Percentiles rank a stretch among this genome's conserved stretches.
Evolutionary conservation across 2,797 vertebrate genomes (phyloP).

Genomic region (Adelosebastes latens): DNA sequence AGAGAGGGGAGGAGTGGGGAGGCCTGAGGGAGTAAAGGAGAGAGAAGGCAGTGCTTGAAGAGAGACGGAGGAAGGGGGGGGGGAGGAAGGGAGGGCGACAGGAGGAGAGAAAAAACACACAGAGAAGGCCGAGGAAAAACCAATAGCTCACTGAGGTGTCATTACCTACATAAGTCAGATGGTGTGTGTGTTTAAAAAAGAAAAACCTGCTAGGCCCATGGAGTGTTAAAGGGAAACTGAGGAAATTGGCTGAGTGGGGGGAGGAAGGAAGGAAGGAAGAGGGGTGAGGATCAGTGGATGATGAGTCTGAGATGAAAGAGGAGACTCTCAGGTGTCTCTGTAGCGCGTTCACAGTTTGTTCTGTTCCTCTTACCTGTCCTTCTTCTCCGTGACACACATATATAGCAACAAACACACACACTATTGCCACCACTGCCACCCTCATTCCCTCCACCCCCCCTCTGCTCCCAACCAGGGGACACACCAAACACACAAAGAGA

Average conservation of each 20-base stretch:
- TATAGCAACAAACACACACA: constrained; percentile 34
- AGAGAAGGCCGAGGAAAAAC: constrained; percentile 76
- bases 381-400: constrained; percentile 49
- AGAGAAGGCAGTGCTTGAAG: constrained; percentile 31
- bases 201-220: constrained; percentile 27
- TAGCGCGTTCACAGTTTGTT: constrained; percentile 49
- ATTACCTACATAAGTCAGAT: constrained; percentile 80
- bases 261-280: constrained; percentile 1
- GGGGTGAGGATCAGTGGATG: constrained; percentile 58
- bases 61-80: constrained; percentile 45
- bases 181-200: constrained; percentile 20
- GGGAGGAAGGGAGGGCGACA: constrained; percentile 20
- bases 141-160: constrained; percentile 83
- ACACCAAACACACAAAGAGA: constrained; percentile 77
- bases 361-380: constrained; percentile 65
- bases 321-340: constrained; percentile 59
- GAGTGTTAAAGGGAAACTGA: constrained; percentile 58
- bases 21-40: constrained; percentile 67
- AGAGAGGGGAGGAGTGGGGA: constrained; percentile 18
- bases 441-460: constrained; percentile 11
- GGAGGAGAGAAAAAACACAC: constrained; percentile 68
- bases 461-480: constrained; percentile 69
- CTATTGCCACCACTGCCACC: constrained; percentile 43
- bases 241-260: constrained; percentile 63
- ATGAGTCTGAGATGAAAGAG: constrained; percentile 70